Evolutionary conservation across 1,140 invertebrate genomes (phyloP).

Genomic region (Eueides isabella): DNA sequence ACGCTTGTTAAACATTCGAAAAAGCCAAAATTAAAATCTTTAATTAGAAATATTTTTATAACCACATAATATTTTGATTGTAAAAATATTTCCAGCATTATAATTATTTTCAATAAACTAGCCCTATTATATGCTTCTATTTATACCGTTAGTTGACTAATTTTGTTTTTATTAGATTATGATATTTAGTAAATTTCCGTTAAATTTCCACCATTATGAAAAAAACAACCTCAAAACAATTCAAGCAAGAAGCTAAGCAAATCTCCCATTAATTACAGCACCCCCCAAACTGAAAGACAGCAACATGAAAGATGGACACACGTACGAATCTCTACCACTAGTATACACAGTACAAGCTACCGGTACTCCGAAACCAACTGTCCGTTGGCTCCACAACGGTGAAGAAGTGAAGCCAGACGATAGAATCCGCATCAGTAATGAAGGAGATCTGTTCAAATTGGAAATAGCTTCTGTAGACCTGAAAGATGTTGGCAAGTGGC

Average conservation of each 20-base stretch:
- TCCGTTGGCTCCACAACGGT: slow-evolving; percentile 90
- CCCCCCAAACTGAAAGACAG: slow-evolving; percentile 88
- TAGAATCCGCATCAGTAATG: slow-evolving; percentile 85
- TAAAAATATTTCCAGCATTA: too few relatives aligned
- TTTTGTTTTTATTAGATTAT: neutral
- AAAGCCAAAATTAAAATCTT: too few relatives aligned
- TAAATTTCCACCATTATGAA: slow-evolving; percentile 83
- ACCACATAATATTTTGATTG: too few relatives aligned
- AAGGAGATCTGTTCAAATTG: slow-evolving; percentile 88
- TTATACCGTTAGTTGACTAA: neutral
- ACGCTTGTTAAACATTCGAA: too few relatives aligned
- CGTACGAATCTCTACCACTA: slow-evolving; percentile 89
- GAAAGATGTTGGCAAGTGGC: slow-evolving; percentile 90
- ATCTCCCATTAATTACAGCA: slow-evolving; percentile 83
- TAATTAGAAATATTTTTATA: too few relatives aligned
- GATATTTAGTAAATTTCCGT: neutral
- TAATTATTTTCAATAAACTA: too few relatives aligned
- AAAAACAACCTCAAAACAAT: neutral
- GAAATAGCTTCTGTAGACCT: slow-evolving; percentile 87
- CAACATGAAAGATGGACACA: slow-evolving; percentile 88
- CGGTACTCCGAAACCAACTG: slow-evolving; percentile 89
- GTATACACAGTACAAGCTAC: slow-evolving; percentile 88
- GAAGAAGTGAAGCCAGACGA: slow-evolving; percentile 84
- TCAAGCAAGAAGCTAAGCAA: slow-evolving; percentile 16
- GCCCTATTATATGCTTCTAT: too few relatives aligned